These are phyloP conservation scores for Pheosia gnoma DNA, from an alignment of 2,888 invertebrate species.

Conservation along the genomic window DNA sequence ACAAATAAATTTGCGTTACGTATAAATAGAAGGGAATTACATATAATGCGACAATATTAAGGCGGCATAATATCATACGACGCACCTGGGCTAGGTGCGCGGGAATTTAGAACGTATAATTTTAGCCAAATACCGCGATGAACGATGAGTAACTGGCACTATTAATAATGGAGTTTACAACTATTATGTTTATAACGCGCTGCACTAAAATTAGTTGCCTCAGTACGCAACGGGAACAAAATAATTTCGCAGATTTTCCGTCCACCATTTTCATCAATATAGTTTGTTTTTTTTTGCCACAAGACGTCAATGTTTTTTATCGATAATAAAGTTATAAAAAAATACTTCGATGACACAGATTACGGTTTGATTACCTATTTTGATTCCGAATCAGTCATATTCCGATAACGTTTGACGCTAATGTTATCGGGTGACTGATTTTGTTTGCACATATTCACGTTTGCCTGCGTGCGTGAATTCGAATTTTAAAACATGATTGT, in stretches of 20 bases:
- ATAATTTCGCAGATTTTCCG: neutral
- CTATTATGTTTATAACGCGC: conserved; percentile 38
- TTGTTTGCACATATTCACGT: conserved; percentile 36
- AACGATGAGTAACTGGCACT: conserved; percentile 67
- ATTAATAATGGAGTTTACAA: conserved; percentile 41
- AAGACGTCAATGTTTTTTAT: neutral
- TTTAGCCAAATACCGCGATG: conserved; percentile 73
- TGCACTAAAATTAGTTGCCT: conserved; percentile 24
- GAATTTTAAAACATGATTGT: conserved; percentile 28
- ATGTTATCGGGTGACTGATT: conserved; percentile 31
- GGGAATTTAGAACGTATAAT: conserved; percentile 74
- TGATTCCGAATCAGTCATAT: conserved; percentile 19
- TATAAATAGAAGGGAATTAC: neutral
- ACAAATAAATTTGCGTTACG: neutral
- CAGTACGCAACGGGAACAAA: neutral
- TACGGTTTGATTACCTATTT: conserved; percentile 10
- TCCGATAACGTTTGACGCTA: conserved; percentile 18
- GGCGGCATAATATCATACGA: conserved; percentile 32
- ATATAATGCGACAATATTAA: neutral
- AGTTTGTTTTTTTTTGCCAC: no score
- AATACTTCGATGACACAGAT: neutral
- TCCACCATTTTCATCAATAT: no score
- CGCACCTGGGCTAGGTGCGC: conserved; percentile 62
- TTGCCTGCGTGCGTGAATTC: conserved; percentile 17
- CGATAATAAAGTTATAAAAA: neutral